Evolutionary conservation across 1,140 invertebrate species (phyloP).

Genomic region (Neelides sp.): DNA sequence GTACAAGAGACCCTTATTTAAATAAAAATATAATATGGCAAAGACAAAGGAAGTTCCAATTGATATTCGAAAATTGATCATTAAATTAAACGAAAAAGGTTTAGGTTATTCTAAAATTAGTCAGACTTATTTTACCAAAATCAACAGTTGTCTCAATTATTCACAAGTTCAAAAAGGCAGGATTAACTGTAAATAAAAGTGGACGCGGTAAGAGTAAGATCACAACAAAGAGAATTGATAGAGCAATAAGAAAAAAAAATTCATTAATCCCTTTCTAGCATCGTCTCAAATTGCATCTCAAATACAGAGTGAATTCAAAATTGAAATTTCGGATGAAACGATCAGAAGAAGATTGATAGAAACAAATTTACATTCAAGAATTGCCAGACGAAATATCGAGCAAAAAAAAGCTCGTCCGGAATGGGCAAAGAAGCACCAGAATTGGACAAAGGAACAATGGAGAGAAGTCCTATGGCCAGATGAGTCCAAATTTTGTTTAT

Average conservation of each 20-base stretch:
- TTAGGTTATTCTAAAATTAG: neutral
- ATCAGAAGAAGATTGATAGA: too few relatives aligned
- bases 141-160: neutral
- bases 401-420: neutral
- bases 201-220: too few relatives aligned
- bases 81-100: neutral
- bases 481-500: constrained; percentile 29
- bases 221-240: too few relatives aligned
- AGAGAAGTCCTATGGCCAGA: constrained; percentile 28
- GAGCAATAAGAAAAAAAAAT: too few relatives aligned
- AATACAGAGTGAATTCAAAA: too few relatives aligned
- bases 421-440: neutral
- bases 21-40: too few relatives aligned
- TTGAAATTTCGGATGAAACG: too few relatives aligned
- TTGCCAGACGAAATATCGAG: neutral
- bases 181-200: too few relatives aligned
- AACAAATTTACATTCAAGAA: neutral
- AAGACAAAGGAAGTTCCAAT: neutral
- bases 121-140: neutral
- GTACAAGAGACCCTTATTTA: too few relatives aligned
- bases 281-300: too few relatives aligned
- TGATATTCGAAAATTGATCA: neutral
- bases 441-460: constrained; percentile 13
- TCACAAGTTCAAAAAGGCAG: neutral
- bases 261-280: too few relatives aligned